Base-by-base conservation (phyloP, 2,113 vertebrate genomes). In the Numida meleagris region DNA sequence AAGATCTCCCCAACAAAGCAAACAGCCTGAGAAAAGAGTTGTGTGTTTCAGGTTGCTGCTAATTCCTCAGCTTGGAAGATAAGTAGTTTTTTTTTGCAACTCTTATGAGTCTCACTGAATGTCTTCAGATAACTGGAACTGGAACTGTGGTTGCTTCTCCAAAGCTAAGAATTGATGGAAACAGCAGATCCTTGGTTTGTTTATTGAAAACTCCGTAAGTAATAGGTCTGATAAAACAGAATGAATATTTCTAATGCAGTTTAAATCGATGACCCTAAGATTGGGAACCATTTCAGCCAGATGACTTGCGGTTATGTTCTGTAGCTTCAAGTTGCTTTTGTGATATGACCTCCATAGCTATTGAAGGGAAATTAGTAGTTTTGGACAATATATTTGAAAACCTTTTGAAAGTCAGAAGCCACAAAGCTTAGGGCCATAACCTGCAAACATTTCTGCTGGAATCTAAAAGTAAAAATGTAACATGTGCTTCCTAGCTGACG, bases 91-190 rank as follows among this genome's bases (percentile, higher is more conserved):
- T 55, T 89, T 91, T 89, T 72, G 25, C 73, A 90, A 38, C 50
- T 91, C 91, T 66, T 77, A 83, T n/a, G 83, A 59, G 68, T 83
- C 76, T 83, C 76, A 83, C 68, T 63, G 82, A 88, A 83, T 46
- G 63, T 93, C 59, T 83, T 91, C 80, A 83, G 34, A 10, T 85
- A 74, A 48, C 72, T 70, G 50, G 55, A 53, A 10, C 51, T 14
- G 31, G 16, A 53, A 13, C 1, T 3, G 10, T 53, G 51, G 83
- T 48, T 40, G 33, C 21, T 18, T 0, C 7, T 72, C 17, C 15
- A 53, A 65, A 82, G 33, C 34, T 40, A 71, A 38, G 25, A 48
- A 33, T 46, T 24, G 79, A 21, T 73, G n/a, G 17, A 31, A 83
- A 21, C 21, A 50, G 46, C 14, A 36, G 12, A 24, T 82, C 20